phyloP scores from a whole-genome alignment of 2,113 vertebrate genomes.

The Takifugu flavidus region DNA sequence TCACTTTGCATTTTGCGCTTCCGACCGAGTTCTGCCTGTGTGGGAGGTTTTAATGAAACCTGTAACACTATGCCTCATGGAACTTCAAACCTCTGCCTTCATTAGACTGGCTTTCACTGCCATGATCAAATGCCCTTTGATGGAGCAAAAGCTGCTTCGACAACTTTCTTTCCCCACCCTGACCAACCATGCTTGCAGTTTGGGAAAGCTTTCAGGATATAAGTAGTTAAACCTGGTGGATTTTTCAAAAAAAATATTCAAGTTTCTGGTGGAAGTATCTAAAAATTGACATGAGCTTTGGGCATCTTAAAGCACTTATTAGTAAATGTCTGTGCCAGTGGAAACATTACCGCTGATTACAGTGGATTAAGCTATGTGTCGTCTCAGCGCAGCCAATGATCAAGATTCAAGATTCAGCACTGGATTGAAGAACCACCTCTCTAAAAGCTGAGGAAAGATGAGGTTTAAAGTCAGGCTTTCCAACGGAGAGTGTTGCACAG shows the following conservation, averaged over 20 bases:
- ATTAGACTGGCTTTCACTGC: slow-evolving; percentile 32
- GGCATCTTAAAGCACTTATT: slow-evolving; percentile 33
- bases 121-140: slow-evolving; percentile 29
- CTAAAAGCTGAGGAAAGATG: slow-evolving; percentile 3
- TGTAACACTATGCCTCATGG: slow-evolving; percentile 33
- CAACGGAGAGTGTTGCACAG: no score
- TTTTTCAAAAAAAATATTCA: not conserved
- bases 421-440: no score
- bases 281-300: slow-evolving; percentile 30
- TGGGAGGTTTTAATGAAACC: slow-evolving; percentile 37
- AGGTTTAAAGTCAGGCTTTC: not conserved
- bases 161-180: not conserved
- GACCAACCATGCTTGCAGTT: slow-evolving; percentile 1
- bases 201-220: not conserved
- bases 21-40: slow-evolving; percentile 20
- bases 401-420: not conserved
- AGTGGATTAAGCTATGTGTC: slow-evolving; percentile 13
- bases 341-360: slow-evolving; percentile 34
- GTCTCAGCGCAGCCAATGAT: slow-evolving; percentile 13
- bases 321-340: slow-evolving; percentile 15
- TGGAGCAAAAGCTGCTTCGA: slow-evolving; percentile 16
- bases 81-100: slow-evolving; percentile 24
- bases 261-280: slow-evolving; percentile 4
- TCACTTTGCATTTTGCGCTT: slow-evolving; percentile 11
- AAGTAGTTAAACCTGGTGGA: slow-evolving; percentile 5